Evolutionary conservation across 2,797 vertebrate species (phyloP), one percentile per base, ranked within the genome.

Genomic region (Anas flavirostris): DNA sequence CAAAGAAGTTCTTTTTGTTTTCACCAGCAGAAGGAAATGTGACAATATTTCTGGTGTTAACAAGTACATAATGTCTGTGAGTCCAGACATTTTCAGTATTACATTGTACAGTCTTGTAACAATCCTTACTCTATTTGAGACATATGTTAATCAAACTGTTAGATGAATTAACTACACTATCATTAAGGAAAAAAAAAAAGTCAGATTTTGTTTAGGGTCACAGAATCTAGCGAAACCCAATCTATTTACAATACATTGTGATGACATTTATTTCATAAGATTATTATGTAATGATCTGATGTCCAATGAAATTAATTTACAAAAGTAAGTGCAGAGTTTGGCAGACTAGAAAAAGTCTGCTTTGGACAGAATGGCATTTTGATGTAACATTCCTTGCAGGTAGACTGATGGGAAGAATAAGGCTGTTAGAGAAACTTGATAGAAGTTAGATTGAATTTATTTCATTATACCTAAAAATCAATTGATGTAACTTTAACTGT

Each of bases 51-150:
- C 76, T 63, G 26, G 64, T 89, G 75, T 16, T 55, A 92, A 82
- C 12, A 87, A 82, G 28, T 55, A 74, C 16, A 70, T 63, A 76
- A 48, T 69, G 2, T 59, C 64, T 95, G 16, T 79, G 70, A 79
- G 56, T 90, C 5, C 44, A 87, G 90, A 92, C 16, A 79, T 86
- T 87, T 63, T 94, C 82, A 95, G 88, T 93, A 95, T 68, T 88
- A 56, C 17, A 80, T 84, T 91, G 23, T 43, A 66, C 37, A 91
- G 55, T 79, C 19, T 37, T 82, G 15, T 55, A 91, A 93, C 6
- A 91, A 94, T 82, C 76, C 35, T 81, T 80, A 50, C 4, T 80
- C 67, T 92, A 13, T 78, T 93, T 93, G 85, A 79, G 41, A 53
- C 80, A 87, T 11, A 33, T 29, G 59, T 56, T 76, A 72, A 35